A percentile compares a stretch with the other conserved stretches of the same genome.
Evolutionary conservation across 2,888 invertebrate genomes (phyloP).

Genomic region (Oscheius onirici): DNA sequence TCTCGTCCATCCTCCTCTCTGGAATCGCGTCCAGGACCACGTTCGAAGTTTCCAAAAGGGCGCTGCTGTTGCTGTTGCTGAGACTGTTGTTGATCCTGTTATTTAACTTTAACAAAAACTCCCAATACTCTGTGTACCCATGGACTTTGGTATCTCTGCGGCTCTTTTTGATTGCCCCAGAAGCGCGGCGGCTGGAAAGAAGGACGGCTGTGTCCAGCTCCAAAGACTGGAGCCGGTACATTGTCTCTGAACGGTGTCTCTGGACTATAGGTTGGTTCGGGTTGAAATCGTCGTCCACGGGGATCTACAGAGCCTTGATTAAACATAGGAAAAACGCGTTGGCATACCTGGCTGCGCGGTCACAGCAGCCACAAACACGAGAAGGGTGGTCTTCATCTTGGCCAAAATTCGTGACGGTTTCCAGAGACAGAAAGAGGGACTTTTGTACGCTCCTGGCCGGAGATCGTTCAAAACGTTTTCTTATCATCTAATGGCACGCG

Average conservation of each 20-base stretch:
- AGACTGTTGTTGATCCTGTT: neutral
- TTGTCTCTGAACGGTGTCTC: slow-evolving; percentile 44
- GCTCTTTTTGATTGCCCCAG: slow-evolving; percentile 7
- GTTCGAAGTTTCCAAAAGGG: slow-evolving; percentile 23
- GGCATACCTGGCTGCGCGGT: slow-evolving; percentile 12
- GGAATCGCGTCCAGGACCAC: slow-evolving; percentile 24
- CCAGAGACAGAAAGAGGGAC: neutral
- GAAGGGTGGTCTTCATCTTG: slow-evolving; percentile 2
- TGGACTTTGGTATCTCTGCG: neutral
- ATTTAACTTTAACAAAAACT: neutral
- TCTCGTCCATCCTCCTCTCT: slow-evolving; percentile 32
- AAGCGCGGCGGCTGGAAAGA: neutral
- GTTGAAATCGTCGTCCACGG: neutral
- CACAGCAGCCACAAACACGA: slow-evolving; percentile 14
- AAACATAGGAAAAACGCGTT: neutral
- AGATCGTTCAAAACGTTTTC: slow-evolving; percentile 14
- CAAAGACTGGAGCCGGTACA: slow-evolving; percentile 17
- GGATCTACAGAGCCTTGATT: neutral
- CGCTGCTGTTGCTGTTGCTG: neutral
- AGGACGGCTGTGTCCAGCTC: slow-evolving; percentile 8
- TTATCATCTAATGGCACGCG: slow-evolving; percentile 21
- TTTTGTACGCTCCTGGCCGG: slow-evolving; percentile 18
- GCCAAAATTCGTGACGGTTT: neutral
- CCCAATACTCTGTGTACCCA: slow-evolving; percentile 6
- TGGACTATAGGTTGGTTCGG: slow-evolving; percentile 44